Evolutionary conservation across 1,140 invertebrate genomes (phyloP).

Genomic region (Aethina tumida): DNA sequence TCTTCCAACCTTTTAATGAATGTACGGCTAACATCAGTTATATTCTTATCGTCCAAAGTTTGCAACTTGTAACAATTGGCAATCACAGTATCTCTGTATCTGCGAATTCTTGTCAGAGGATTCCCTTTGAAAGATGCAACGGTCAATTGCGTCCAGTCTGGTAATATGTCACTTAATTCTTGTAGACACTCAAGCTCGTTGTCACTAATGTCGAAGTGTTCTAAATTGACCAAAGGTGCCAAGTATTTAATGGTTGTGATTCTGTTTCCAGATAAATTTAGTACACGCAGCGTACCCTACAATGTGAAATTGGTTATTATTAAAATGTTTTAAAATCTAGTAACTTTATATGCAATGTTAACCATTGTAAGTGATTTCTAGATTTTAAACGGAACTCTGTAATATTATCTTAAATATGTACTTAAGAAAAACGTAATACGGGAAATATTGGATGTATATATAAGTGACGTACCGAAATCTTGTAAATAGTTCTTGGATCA

Average conservation of each 20-base stretch:
- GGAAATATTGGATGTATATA: constrained; percentile 7
- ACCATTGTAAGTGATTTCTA: too few species aligned
- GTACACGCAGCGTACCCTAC: constrained; percentile 36
- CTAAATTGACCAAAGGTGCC: constrained; percentile 35
- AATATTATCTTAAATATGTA: too few species aligned
- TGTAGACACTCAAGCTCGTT: constrained; percentile 41
- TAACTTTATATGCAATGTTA: too few species aligned
- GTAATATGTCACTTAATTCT: constrained; percentile 41
- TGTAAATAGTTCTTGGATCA: constrained; percentile 48
- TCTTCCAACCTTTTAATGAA: constrained; percentile 44
- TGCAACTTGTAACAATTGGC: constrained; percentile 44
- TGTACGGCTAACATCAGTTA: constrained; percentile 37
- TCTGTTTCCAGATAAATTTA: constrained; percentile 44
- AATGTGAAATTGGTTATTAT: constrained; percentile 12
- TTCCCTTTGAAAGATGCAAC: constrained; percentile 49
- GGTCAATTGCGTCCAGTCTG: constrained; percentile 40
- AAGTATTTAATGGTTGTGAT: constrained; percentile 37
- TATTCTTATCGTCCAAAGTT: constrained; percentile 39
- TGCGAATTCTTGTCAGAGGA: constrained; percentile 45
- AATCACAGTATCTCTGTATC: constrained; percentile 55
- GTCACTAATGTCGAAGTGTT: constrained; percentile 38
- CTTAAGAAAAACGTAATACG: constrained; percentile 6
- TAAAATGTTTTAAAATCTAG: too few species aligned
- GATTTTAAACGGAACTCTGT: too few species aligned
- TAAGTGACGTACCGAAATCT: constrained; percentile 49